Conservation (phyloP, 2,888 invertebrate species). For the Oxytorus armatus region DNA sequence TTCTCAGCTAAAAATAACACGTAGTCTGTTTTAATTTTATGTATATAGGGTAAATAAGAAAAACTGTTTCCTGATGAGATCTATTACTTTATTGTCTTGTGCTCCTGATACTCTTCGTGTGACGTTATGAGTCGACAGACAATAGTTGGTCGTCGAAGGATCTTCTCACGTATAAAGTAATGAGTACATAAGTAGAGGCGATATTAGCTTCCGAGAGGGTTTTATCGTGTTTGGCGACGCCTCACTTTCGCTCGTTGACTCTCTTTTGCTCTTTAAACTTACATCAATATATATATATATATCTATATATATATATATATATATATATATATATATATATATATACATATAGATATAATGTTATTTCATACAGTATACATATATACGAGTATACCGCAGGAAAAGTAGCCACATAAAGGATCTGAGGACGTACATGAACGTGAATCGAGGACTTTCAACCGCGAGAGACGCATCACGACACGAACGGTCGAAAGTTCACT, state of each 20-base stretch:
- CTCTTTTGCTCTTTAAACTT: slow-evolving; percentile 49
- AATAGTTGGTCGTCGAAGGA: slow-evolving; percentile 20
- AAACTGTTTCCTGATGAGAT: too few relatives aligned
- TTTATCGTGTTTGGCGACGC: slow-evolving; percentile 56
- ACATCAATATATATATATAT: slow-evolving; percentile 18
- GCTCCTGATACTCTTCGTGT: too few relatives aligned
- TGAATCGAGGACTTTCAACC: slow-evolving; percentile 48
- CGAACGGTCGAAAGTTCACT: slow-evolving; percentile 75
- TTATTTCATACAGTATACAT: not conserved
- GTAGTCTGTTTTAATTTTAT: too few relatives aligned
- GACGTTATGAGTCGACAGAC: too few relatives aligned
- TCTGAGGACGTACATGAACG: slow-evolving; percentile 1
- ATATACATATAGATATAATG: not conserved
- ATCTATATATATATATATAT: not conserved
- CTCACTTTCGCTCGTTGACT: slow-evolving; percentile 75
- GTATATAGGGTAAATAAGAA: too few relatives aligned
- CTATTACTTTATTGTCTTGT: too few relatives aligned
- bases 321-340: slow-evolving; percentile 21
- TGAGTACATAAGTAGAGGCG: not conserved
- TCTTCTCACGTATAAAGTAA: slow-evolving; percentile 17
- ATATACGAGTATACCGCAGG: not conserved
- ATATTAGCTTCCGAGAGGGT: slow-evolving; percentile 38
- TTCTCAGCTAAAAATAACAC: too few relatives aligned
- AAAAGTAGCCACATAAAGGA: too few relatives aligned
- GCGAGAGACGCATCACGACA: slow-evolving; percentile 45